These are phyloP conservation scores for Abscondita cerata DNA, from an alignment of 2,888 invertebrate genomes.

Conservation along the genomic window DNA sequence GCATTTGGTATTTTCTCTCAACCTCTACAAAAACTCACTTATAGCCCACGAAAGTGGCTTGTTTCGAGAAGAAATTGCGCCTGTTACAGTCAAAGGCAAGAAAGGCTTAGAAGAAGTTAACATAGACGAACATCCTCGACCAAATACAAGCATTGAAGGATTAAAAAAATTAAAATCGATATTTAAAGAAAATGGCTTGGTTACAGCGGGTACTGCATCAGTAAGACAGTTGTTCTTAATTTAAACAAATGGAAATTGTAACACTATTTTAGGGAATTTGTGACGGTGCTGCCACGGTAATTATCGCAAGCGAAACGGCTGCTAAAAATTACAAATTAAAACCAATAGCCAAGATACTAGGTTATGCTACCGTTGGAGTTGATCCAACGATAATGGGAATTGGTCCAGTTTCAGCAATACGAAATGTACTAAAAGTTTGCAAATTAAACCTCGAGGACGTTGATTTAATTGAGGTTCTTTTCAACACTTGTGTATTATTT, in stretches of 20 bases:
- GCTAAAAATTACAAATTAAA: slow-evolving; percentile 79
- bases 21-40: slow-evolving; percentile 42
- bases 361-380: slow-evolving; percentile 90
- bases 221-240: slow-evolving; percentile 59
- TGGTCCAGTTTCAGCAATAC: slow-evolving; percentile 94
- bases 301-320: slow-evolving; percentile 91
- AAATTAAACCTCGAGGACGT: slow-evolving; percentile 84
- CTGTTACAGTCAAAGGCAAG: slow-evolving; percentile 84
- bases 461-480: slow-evolving; percentile 89
- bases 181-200: slow-evolving; percentile 93
- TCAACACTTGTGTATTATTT: slow-evolving; percentile 6
- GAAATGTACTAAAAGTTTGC: slow-evolving; percentile 79
- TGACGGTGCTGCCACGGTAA: slow-evolving; percentile 95
- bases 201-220: slow-evolving; percentile 94
- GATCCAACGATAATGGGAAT: slow-evolving; percentile 99
- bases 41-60: slow-evolving; percentile 85
- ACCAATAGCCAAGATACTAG: slow-evolving; percentile 90
- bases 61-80: slow-evolving; percentile 90
- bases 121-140: slow-evolving; percentile 93
- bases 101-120: slow-evolving; percentile 79
- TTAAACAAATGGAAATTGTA: not conserved
- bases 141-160: slow-evolving; percentile 84
- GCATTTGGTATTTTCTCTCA: no score
- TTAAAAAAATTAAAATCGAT: slow-evolving; percentile 86
- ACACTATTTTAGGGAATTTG: slow-evolving; percentile 80